Percentiles rank a stretch among this genome's conserved stretches.
phyloP scores from a whole-genome alignment of 2,797 vertebrate species.

The Dallia pectoralis region DNA sequence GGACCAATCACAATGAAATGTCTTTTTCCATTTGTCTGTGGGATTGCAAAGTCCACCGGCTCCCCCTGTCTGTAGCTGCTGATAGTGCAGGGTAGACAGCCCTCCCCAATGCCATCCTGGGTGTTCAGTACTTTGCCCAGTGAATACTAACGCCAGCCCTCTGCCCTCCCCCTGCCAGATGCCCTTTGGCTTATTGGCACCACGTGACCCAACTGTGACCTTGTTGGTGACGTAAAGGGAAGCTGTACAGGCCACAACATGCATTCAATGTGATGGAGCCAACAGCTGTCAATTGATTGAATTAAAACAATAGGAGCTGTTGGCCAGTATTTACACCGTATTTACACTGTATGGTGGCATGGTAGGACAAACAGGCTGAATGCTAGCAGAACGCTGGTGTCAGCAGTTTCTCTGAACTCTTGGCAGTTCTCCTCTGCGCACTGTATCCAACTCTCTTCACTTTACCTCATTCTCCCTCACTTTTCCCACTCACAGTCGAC shows the following conservation, averaged over 20 bases:
- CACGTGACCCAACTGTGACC: constrained; percentile 58
- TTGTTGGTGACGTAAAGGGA: constrained; percentile 24
- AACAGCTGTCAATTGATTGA: constrained; percentile 11
- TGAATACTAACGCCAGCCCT: constrained; percentile 15
- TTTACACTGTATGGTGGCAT: neutral
- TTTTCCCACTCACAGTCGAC: neutral
- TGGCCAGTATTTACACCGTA: neutral
- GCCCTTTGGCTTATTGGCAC: constrained; percentile 42
- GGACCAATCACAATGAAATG: constrained; percentile 61
- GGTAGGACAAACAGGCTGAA: neutral
- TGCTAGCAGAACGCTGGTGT: neutral
- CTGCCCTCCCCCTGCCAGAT: constrained; percentile 51
- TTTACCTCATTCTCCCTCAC: neutral
- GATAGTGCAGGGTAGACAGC: constrained; percentile 54
- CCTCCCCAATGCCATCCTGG: constrained; percentile 8
- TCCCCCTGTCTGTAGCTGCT: constrained; percentile 58
- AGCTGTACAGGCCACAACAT: neutral
- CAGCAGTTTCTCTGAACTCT: neutral
- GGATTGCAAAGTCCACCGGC: constrained; percentile 67
- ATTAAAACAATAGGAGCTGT: constrained; percentile 2
- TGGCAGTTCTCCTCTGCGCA: neutral
- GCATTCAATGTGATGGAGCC: neutral
- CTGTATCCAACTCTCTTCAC: neutral
- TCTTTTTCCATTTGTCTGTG: constrained; percentile 46
- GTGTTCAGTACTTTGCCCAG: neutral